Evolutionary conservation across 2,888 invertebrate species (phyloP).

Genomic region (Gasteruption jaculator): DNA sequence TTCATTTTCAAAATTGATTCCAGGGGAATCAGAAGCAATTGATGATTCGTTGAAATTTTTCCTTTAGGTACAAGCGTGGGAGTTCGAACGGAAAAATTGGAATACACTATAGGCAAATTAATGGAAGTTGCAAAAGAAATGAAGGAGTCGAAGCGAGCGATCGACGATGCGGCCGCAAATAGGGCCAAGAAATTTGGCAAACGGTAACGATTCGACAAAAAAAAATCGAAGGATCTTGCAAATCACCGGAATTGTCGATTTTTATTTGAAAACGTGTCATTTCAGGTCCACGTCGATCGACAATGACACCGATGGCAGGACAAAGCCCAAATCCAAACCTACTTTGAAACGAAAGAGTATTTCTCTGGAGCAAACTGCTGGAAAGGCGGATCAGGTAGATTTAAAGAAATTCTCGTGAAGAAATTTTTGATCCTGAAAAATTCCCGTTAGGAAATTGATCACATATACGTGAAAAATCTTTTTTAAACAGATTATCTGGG

Average conservation of each 20-base stretch:
- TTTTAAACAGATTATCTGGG: constrained; percentile 62
- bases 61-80: too few relatives aligned
- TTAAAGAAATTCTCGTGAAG: not conserved
- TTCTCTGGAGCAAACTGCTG: constrained; percentile 67
- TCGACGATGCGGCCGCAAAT: constrained; percentile 36
- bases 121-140: constrained; percentile 47
- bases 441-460: too few relatives aligned
- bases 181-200: constrained; percentile 43
- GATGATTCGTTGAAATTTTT: too few relatives aligned
- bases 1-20: too few relatives aligned
- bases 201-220: constrained; percentile 29
- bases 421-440: not conserved
- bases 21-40: too few relatives aligned
- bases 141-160: constrained; percentile 43
- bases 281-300: constrained; percentile 65
- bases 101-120: constrained; percentile 44
- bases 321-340: constrained; percentile 50
- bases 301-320: constrained; percentile 51
- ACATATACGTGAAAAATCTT: constrained; percentile 15
- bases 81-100: constrained; percentile 44
- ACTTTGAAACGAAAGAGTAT: constrained; percentile 67
- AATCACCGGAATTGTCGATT: constrained; percentile 3
- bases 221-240: too few relatives aligned
- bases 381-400: constrained; percentile 34
- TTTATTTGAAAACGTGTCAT: constrained; percentile 24